Base-by-base conservation (phyloP, 2,888 invertebrate species). In the Pristionchus exspectatus region DNA sequence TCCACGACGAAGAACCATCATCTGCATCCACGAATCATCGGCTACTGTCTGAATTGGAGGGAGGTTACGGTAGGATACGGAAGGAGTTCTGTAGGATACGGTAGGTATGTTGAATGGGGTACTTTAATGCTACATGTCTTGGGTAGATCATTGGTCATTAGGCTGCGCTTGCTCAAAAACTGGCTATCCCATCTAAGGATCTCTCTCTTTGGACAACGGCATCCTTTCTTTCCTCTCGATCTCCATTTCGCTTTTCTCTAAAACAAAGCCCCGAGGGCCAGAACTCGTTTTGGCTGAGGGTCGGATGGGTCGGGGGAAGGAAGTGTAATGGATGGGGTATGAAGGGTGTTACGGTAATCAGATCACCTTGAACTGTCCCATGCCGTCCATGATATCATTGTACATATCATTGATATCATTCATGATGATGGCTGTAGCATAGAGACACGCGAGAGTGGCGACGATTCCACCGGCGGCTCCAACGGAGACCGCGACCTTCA, bases 351-450 rank as follows among this genome's bases (percentile, higher is more conserved):
- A n/a, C 30, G 10, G 77, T 77, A 44, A 50, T 44, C 24, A 18
- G 9, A 44, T 38, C 33, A 92, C 92, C 91, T 91, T 91, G 91
- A 92, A 92, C 90, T 91, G 91, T 66, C 92, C 92, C 90, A 93
- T 91, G 90, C 92, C 92, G 90, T 91, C 91, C 93, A 93, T 93
- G 88, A 93, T 92, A 72, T 93, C 93, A 77, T 92, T 92, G 83
- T 93, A 93, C 93, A 93, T 93, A 74, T 91, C 90, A 69, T 92
- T 92, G 92, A 93, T 93, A 90, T 93, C 93, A 88, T 91, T 92
- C 63, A 91, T 92, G 91, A 93, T 93, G 91, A 93, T 92, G 50
- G 91, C 91, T 10, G 91, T 91, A 38, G 93, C 92, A 90, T 91
- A 93, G 87, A 93, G 91, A 86, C 92, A 92, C 7, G 92, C 92